Evolutionary conservation across 2,113 vertebrate species (phyloP), one percentile per base, ranked within the genome.

Genomic region (Nyctibius bracteatus): DNA sequence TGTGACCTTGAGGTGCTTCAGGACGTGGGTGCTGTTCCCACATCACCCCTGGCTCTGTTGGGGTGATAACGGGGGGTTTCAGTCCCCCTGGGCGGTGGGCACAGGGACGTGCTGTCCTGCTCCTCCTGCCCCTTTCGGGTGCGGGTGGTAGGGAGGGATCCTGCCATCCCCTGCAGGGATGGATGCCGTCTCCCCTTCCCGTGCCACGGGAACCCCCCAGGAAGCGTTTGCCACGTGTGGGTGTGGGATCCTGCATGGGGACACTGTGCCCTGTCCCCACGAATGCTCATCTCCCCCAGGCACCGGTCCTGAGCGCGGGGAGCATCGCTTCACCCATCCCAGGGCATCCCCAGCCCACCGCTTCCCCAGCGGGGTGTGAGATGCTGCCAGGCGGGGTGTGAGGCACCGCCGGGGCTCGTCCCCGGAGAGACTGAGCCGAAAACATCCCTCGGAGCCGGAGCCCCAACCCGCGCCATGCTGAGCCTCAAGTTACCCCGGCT

Each of bases 401-500:
- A 95, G 59, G 57, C 43, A 43, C 22, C 10, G 3, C 52, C 6
- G 21, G 47, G 79, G 23, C 33, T 47, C 21, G 4, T 35, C 22
- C n/a, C 8, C 10, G n/a, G 47, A 54, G 82, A 65, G 62, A 14
- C 25, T 0, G 16, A 57, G 28, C 51, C 1, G 3, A 17, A 28
- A 71, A 8, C 58, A 2, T 4, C 77, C 71, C 57, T 10, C 0
- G 11, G 55, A 77, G 58, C 39, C 0, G 2, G 49, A 37, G 39
- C 55, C 46, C 8, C 0, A 6, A 25, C 17, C 55, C 1, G 5
- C 41, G 6, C 20, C 86, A 99, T 99, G 99, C 97, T 99, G 91
- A 98, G 98, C 96, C 95, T 98, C 93, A 98, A 97, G 81, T 52
- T 99, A 7, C 99, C 98, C 35, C 98, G 96, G 65, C 97, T 99